A percentile compares a stretch with the other conserved stretches of the same genome.
Evolutionary conservation across 2,797 vertebrate species (phyloP).

Genomic region (Otus scops): DNA sequence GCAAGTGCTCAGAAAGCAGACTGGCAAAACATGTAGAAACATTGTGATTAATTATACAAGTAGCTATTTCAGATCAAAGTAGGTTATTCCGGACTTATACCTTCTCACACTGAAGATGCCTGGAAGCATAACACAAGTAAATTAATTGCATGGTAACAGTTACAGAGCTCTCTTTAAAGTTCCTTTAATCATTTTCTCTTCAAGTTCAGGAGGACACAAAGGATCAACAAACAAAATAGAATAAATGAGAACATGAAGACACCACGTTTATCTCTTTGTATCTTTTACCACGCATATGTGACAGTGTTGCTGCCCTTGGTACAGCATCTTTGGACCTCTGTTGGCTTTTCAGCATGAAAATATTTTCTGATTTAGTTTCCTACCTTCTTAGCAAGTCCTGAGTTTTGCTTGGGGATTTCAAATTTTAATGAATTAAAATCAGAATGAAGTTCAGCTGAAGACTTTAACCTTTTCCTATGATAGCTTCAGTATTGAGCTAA

Average conservation of each 20-base stretch:
- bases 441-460: background rate
- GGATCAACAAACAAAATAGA: background rate
- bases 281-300: background rate
- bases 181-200: background rate
- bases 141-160: background rate
- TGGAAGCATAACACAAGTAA: background rate
- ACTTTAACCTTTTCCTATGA: background rate
- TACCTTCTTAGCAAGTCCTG: background rate
- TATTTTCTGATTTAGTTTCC: background rate
- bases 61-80: background rate
- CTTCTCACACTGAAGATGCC: background rate
- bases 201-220: background rate
- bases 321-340: background rate
- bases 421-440: background rate
- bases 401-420: background rate
- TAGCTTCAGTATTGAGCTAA: background rate
- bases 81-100: background rate
- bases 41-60: background rate
- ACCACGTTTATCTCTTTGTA: background rate
- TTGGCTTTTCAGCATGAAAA: background rate
- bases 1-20: background rate
- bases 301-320: background rate
- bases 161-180: background rate
- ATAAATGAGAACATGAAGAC: background rate
- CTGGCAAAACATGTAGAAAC: background rate